These are phyloP conservation scores for Euspilapteryx auroguttella DNA, from an alignment of 2,888 invertebrate species.

Conservation along the genomic window DNA sequence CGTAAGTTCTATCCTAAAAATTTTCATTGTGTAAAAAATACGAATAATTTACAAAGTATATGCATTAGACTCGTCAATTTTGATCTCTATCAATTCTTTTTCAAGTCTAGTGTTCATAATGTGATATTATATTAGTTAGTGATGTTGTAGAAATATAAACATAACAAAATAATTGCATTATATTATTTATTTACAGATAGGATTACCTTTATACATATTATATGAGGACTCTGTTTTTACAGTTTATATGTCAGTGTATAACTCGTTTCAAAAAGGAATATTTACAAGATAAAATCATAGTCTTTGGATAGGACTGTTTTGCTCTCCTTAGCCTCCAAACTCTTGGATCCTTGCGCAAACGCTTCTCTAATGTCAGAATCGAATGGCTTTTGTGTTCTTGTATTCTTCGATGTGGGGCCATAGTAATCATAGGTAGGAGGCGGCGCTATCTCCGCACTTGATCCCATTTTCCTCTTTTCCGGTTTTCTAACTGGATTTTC, in stretches of 20 bases:
- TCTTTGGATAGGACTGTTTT: conserved; percentile 27
- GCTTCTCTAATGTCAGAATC: conserved; percentile 40
- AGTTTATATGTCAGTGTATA: too few species aligned
- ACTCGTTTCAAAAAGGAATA: conserved; percentile 16
- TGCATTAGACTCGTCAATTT: too few species aligned
- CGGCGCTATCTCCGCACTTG: conserved; percentile 59
- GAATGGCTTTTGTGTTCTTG: conserved; percentile 30
- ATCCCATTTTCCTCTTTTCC: conserved; percentile 15
- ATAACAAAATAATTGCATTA: too few species aligned
- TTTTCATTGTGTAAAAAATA: too few species aligned
- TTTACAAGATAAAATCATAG: conserved; percentile 44
- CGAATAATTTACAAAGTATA: too few species aligned
- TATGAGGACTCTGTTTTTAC: too few species aligned
- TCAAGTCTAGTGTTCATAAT: too few species aligned
- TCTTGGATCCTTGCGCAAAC: conserved; percentile 41
- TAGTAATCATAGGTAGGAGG: conserved; percentile 69
- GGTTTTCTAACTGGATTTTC: conserved; percentile 11
- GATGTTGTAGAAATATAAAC: too few species aligned
- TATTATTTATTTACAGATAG: too few species aligned
- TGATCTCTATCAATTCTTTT: too few species aligned
- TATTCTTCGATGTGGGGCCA: conserved; percentile 42
- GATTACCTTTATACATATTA: background rate
- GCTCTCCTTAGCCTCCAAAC: conserved; percentile 31
- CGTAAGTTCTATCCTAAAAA: too few species aligned
- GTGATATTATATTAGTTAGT: too few species aligned